These are phyloP conservation scores for Manduca sexta DNA, from an alignment of 1,140 invertebrate genomes.

Conservation along the genomic window DNA sequence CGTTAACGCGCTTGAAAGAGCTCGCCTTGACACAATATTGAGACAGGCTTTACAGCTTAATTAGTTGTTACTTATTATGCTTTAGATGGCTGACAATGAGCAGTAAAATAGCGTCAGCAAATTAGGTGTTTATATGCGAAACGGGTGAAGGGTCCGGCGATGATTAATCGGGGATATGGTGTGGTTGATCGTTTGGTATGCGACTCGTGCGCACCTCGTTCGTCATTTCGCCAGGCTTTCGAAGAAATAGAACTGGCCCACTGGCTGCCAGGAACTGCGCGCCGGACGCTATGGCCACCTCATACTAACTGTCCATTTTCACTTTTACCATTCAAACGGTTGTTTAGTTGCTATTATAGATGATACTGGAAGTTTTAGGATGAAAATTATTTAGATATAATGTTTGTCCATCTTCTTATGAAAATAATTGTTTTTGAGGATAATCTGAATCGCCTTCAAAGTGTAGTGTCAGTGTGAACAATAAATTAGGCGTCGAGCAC, in stretches of 20 bases:
- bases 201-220: constrained; percentile 35
- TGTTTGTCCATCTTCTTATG: background rate
- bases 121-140: too few species aligned
- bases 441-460: constrained; percentile 17
- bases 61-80: background rate
- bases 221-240: constrained; percentile 57
- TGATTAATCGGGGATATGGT: constrained; percentile 44
- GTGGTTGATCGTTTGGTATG: constrained; percentile 53
- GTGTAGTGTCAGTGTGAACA: constrained; percentile 5
- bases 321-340: too few species aligned
- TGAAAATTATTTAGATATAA: background rate
- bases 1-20: constrained; percentile 18
- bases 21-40: constrained; percentile 34
- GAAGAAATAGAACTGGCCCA: constrained; percentile 63
- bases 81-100: too few species aligned
- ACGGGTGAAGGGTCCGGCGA: background rate
- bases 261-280: constrained; percentile 37
- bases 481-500: constrained; percentile 24
- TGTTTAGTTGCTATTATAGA: too few species aligned
- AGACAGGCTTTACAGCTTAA: constrained; percentile 4
- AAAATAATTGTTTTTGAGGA: too few species aligned
- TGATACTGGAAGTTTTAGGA: too few species aligned
- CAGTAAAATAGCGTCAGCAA: too few species aligned
- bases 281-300: constrained; percentile 38
- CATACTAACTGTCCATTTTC: constrained; percentile 56